Percentiles rank a stretch among this genome's conserved stretches.
Evolutionary conservation across 2,888 invertebrate species (phyloP).

Genomic region (Euproctis similis): DNA sequence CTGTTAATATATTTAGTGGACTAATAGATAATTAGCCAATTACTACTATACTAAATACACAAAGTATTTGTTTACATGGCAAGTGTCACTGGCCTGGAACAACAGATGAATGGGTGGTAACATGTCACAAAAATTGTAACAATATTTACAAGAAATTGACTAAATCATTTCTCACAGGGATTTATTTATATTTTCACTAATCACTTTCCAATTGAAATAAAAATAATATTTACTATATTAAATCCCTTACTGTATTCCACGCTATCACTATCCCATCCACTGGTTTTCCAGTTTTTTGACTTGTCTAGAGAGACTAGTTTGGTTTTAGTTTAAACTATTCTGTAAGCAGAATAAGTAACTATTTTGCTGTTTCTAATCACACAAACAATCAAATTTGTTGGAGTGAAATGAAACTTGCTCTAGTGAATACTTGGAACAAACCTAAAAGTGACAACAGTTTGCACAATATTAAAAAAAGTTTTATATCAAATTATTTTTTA

Average conservation of each 20-base stretch:
- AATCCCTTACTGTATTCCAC: slow-evolving; percentile 1
- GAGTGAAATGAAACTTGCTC: no score
- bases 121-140: slow-evolving; percentile 8
- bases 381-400: no score
- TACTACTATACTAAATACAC: no score
- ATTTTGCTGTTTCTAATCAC: no score
- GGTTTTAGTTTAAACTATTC: no score
- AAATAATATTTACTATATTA: slow-evolving; percentile 1
- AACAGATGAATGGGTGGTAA: slow-evolving; percentile 7
- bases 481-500: no score
- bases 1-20: slow-evolving; percentile 19
- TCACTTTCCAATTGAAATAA: slow-evolving; percentile 1
- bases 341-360: no score
- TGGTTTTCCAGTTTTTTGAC: not conserved
- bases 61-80: slow-evolving; percentile 28
- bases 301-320: no score
- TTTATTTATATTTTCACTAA: not conserved
- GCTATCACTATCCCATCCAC: slow-evolving; percentile 11
- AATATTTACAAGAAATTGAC: not conserved
- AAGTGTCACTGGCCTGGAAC: slow-evolving; percentile 29
- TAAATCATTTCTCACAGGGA: no score
- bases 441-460: no score
- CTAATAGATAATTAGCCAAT: slow-evolving; percentile 23
- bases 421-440: no score
- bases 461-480: no score